Evolutionary conservation across 2,888 invertebrate species (phyloP).

Genomic region (Harpagoxenus sublaevis): DNA sequence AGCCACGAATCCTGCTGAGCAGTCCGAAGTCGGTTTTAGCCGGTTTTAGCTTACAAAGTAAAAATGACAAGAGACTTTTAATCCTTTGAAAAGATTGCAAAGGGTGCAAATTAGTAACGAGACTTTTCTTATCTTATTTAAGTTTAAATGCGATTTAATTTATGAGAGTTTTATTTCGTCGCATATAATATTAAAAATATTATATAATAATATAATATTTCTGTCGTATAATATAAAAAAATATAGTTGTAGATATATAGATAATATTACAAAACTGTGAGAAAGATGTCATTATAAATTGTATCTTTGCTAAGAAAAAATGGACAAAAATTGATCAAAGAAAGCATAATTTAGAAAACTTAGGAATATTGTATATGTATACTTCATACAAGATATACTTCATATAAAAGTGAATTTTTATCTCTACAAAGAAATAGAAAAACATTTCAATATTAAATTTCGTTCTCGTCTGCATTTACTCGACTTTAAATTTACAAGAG

Average conservation of each 20-base stretch:
- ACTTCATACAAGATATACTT: neutral
- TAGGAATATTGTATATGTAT: neutral
- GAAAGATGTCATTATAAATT: neutral
- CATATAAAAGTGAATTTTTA: slow-evolving; percentile 15
- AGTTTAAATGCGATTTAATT: neutral
- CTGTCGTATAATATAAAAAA: neutral
- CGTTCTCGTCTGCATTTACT: neutral
- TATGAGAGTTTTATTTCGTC: neutral
- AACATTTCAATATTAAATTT: slow-evolving; percentile 17
- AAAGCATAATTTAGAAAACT: neutral
- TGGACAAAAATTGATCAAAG: neutral
- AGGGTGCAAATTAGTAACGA: neutral
- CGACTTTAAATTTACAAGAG: neutral
- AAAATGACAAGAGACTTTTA: neutral
- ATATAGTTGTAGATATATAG: neutral
- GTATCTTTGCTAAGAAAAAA: neutral
- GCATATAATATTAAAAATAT: neutral
- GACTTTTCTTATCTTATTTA: neutral
- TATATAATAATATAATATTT: neutral
- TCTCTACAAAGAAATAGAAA: neutral
- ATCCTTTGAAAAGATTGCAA: neutral
- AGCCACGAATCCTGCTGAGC: neutral
- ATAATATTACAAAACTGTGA: neutral
- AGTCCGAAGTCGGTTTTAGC: neutral
- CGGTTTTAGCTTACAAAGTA: neutral